Conservation (phyloP, 2,797 vertebrate species). For the Brachyalestes nurse region DNA sequence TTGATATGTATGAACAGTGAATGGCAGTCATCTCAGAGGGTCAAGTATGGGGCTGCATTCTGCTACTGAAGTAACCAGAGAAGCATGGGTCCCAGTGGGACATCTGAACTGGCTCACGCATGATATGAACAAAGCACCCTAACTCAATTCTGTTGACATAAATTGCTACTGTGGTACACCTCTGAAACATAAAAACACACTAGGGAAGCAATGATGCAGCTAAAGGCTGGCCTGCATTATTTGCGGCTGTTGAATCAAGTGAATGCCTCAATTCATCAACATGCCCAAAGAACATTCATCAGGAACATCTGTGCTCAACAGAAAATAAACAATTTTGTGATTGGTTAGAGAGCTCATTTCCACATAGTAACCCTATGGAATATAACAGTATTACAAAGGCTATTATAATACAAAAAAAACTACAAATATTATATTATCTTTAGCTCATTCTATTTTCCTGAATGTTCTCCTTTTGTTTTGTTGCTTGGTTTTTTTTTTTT, state of each 20-base stretch:
- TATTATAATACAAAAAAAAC: no score
- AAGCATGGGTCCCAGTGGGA: slow-evolving; percentile 52
- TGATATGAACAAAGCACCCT: background rate
- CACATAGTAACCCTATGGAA: no score
- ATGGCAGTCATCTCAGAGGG: slow-evolving; percentile 42
- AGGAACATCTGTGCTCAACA: background rate
- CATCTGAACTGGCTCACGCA: slow-evolving; percentile 59
- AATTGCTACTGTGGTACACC: background rate
- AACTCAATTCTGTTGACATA: background rate
- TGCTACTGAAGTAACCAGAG: slow-evolving; percentile 55
- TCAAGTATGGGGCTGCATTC: slow-evolving; percentile 46
- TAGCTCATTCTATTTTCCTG: no score
- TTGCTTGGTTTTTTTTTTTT: no score
- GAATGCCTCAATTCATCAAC: background rate
- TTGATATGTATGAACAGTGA: slow-evolving; percentile 48
- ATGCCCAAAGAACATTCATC: background rate
- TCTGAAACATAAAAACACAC: background rate
- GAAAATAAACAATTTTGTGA: background rate
- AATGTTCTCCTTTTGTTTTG: no score
- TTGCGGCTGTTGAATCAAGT: background rate
- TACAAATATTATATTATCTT: no score
- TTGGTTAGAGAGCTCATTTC: background rate
- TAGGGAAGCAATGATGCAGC: background rate
- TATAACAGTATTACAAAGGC: no score
- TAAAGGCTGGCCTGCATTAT: background rate